These are phyloP conservation scores for Brachyrhaphis roseni DNA, from an alignment of 2,797 vertebrate genomes.

Conservation along the genomic window DNA sequence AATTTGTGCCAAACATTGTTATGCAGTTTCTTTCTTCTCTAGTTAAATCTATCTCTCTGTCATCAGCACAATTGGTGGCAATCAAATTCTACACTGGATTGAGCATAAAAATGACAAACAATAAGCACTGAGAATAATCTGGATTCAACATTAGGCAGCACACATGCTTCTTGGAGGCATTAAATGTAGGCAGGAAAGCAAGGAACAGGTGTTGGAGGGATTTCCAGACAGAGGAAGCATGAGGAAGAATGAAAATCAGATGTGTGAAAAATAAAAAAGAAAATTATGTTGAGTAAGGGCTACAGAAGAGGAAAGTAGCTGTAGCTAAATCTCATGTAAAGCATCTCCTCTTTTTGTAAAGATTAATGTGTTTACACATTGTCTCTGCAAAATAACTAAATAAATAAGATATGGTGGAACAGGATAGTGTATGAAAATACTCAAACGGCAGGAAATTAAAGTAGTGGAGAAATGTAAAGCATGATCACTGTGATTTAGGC, in stretches of 20 bases:
- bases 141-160: constrained; percentile 34
- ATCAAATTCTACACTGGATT: constrained; percentile 29
- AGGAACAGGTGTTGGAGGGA: constrained; percentile 62
- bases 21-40: constrained; percentile 5
- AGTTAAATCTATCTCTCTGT: constrained; percentile 7
- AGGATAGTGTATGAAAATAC: not conserved
- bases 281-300: not conserved
- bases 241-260: constrained; percentile 6
- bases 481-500: constrained; percentile 38
- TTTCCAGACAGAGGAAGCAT: constrained; percentile 40
- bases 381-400: too few relatives aligned
- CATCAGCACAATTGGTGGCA: constrained; percentile 15
- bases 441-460: not conserved
- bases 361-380: too few relatives aligned
- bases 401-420: not conserved
- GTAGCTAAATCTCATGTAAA: too few relatives aligned
- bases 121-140: constrained; percentile 23
- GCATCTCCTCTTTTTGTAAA: too few relatives aligned
- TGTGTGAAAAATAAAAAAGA: not conserved
- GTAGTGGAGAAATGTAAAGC: constrained; percentile 37
- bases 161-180: constrained; percentile 30
- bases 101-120: constrained; percentile 35
- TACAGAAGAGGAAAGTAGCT: too few relatives aligned
- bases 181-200: constrained; percentile 16
- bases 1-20: constrained; percentile 18